A percentile compares a stretch with the other conserved stretches of the same genome.
Conservation (phyloP, 2,113 vertebrate genomes). For the Petromus typicus region DNA sequence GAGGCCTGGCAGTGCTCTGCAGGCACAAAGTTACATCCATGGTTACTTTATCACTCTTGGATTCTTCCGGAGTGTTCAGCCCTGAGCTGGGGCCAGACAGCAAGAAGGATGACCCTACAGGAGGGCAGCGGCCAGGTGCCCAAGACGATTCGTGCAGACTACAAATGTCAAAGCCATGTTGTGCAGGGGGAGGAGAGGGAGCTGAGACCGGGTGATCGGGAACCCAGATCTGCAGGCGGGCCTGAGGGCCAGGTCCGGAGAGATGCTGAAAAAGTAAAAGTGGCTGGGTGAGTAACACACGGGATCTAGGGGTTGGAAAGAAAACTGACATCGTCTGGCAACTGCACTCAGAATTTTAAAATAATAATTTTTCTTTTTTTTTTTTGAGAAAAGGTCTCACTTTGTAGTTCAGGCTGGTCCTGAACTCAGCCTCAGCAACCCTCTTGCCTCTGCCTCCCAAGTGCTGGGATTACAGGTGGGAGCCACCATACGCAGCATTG, state of each 20-base stretch:
- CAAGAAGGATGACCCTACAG: neutral
- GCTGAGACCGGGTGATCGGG: neutral
- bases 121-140: neutral
- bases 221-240: neutral
- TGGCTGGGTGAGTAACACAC: fast-evolving
- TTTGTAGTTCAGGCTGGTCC: too few relatives aligned
- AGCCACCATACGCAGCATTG: too few relatives aligned
- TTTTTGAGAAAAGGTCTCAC: too few relatives aligned
- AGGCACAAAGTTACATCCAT: neutral
- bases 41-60: neutral
- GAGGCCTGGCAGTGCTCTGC: neutral
- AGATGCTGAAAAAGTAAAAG: neutral
- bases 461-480: too few relatives aligned
- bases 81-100: neutral
- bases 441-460: too few relatives aligned
- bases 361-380: too few relatives aligned
- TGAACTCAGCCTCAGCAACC: too few relatives aligned
- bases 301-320: too few relatives aligned
- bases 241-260: neutral
- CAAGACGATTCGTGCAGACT: neutral
- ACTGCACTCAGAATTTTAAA: too few relatives aligned
- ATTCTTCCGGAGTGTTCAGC: neutral
- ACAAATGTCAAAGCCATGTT: neutral
- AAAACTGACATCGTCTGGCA: too few relatives aligned
- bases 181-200: too few relatives aligned